Evolutionary conservation across 1,140 invertebrate genomes (phyloP).

Genomic region (Cotesia vestalis): DNA sequence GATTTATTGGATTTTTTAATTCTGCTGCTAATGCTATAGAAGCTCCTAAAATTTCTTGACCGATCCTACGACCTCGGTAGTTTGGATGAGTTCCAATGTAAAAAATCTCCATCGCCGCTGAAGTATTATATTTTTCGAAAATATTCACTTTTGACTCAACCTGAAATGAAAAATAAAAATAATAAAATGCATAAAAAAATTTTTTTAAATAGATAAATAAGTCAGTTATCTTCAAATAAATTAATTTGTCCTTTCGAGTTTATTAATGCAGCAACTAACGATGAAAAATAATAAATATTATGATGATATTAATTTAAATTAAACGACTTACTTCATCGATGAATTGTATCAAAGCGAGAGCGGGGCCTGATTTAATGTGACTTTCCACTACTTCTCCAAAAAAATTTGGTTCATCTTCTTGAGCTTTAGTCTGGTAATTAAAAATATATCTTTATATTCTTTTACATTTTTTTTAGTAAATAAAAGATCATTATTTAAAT

Average conservation of each 20-base stretch:
- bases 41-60: slow-evolving; percentile 39
- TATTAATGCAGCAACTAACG: background rate
- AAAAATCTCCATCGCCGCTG: slow-evolving; percentile 49
- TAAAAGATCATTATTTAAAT: too few species aligned
- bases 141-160: slow-evolving; percentile 48
- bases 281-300: background rate
- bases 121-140: slow-evolving; percentile 46
- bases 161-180: slow-evolving; percentile 42
- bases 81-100: slow-evolving; percentile 50
- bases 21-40: slow-evolving; percentile 43
- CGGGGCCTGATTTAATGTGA: slow-evolving; percentile 62
- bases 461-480: too few species aligned
- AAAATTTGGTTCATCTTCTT: slow-evolving; percentile 62
- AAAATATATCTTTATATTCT: too few species aligned
- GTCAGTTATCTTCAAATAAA: background rate
- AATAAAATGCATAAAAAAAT: background rate
- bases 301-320: background rate
- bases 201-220: background rate
- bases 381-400: slow-evolving; percentile 68
- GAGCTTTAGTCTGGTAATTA: slow-evolving; percentile 48
- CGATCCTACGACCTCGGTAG: slow-evolving; percentile 50
- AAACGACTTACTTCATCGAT: slow-evolving; percentile 58
- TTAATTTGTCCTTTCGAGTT: background rate
- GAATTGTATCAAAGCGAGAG: slow-evolving; percentile 66
- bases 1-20: slow-evolving; percentile 26